Percentiles rank a stretch among this genome's conserved stretches.
Evolutionary conservation across 2,888 invertebrate species (phyloP).

Genomic region (Phragmatobia fuliginosa): DNA sequence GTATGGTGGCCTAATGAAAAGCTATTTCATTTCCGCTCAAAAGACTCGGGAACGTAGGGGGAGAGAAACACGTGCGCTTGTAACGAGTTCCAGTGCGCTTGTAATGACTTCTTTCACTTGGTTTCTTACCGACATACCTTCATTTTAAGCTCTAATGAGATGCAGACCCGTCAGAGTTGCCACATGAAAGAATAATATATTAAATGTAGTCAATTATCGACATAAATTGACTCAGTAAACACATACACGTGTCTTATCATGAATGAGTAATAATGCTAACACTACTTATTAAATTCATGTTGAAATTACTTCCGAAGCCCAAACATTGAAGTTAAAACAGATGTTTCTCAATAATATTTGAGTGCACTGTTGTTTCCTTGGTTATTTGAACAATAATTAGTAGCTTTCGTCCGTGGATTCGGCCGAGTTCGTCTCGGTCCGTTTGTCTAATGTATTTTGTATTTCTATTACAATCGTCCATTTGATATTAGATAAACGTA

Average conservation of each 20-base stretch:
- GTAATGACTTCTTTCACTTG: too few relatives aligned
- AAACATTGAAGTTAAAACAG: slow-evolving; percentile 2
- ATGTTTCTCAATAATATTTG: slow-evolving; percentile 17
- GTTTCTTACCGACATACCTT: too few relatives aligned
- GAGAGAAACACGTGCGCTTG: too few relatives aligned
- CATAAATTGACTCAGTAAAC: not conserved
- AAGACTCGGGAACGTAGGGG: too few relatives aligned
- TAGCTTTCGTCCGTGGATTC: not conserved
- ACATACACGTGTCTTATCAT: not conserved
- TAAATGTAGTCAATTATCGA: too few relatives aligned
- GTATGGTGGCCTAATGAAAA: too few relatives aligned
- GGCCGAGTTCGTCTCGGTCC: not conserved
- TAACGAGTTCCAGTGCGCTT: too few relatives aligned
- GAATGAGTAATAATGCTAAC: not conserved
- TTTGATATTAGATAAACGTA: not conserved
- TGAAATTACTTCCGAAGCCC: slow-evolving; percentile 4
- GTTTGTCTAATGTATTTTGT: not conserved
- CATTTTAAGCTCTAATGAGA: too few relatives aligned
- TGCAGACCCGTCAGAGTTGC: too few relatives aligned
- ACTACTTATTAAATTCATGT: not conserved
- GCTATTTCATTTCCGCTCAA: too few relatives aligned
- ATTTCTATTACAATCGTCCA: not conserved
- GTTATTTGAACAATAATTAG: not conserved
- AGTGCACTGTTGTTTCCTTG: slow-evolving; percentile 2
- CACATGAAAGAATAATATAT: too few relatives aligned